These are phyloP conservation scores for Limenitis camilla DNA, from an alignment of 2,888 invertebrate species.

Conservation along the genomic window DNA sequence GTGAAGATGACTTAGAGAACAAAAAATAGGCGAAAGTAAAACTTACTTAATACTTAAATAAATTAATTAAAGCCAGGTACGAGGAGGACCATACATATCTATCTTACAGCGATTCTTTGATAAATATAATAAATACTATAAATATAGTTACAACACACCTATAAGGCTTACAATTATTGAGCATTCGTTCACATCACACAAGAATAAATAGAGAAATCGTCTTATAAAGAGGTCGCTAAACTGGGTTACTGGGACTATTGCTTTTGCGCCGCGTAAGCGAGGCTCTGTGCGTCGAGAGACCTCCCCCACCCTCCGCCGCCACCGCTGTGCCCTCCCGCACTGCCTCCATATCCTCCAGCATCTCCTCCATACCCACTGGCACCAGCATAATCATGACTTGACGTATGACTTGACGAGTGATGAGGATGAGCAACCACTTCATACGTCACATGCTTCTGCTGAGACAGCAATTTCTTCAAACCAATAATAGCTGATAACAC, in stretches of 20 bases:
- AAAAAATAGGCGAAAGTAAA: background rate
- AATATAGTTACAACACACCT: constrained; percentile 35
- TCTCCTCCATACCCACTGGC: constrained; percentile 79
- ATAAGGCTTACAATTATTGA: constrained; percentile 36
- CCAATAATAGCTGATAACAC: constrained; percentile 89
- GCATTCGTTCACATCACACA: constrained; percentile 49
- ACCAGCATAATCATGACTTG: constrained; percentile 79
- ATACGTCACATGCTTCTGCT: constrained; percentile 90
- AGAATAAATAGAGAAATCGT: constrained; percentile 54
- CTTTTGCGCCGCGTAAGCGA: constrained; percentile 87
- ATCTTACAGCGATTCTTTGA: constrained; percentile 2
- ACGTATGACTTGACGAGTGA: constrained; percentile 80
- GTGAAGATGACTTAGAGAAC: constrained; percentile 15
- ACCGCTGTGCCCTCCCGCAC: constrained; percentile 63
- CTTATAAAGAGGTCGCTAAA: constrained; percentile 47
- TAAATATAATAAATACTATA: constrained; percentile 21
- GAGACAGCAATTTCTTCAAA: constrained; percentile 85
- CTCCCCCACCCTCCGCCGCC: constrained; percentile 81
- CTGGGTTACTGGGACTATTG: constrained; percentile 50
- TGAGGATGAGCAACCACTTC: constrained; percentile 91
- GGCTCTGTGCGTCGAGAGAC: constrained; percentile 82
- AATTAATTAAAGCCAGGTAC: constrained; percentile 29
- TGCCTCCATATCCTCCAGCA: no score
- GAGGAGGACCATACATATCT: constrained; percentile 16
- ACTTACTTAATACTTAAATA: constrained; percentile 19